These are phyloP conservation scores for Leptinotarsa defecta DNA, from an alignment of 1,140 invertebrate species.

Conservation along the genomic window DNA sequence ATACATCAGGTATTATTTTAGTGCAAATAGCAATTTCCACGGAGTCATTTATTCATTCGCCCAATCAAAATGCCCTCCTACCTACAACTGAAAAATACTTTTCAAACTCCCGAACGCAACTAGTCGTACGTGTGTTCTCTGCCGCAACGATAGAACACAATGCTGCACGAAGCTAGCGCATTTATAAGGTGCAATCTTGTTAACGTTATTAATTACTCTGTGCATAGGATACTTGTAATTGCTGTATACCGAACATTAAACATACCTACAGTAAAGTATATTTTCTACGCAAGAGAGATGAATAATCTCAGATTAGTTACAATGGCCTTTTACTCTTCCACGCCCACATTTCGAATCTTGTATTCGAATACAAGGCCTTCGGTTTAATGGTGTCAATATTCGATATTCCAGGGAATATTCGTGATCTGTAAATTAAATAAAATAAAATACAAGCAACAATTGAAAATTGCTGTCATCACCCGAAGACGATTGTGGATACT, in stretches of 20 bases:
- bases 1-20: too few species aligned
- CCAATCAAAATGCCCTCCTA: too few species aligned
- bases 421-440: too few species aligned
- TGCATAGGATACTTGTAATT: slow-evolving; percentile 26
- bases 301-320: slow-evolving; percentile 22
- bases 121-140: neutral
- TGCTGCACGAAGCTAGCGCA: slow-evolving; percentile 8
- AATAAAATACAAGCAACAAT: too few species aligned
- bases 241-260: slow-evolving; percentile 21
- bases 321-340: slow-evolving; percentile 10
- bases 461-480: too few species aligned
- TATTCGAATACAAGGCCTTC: neutral
- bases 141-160: slow-evolving; percentile 1
- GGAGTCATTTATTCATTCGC: too few species aligned
- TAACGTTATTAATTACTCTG: slow-evolving; percentile 25
- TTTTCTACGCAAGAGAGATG: slow-evolving; percentile 3
- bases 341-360: slow-evolving; percentile 16
- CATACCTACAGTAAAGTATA: slow-evolving; percentile 10
- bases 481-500: too few species aligned
- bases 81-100: neutral
- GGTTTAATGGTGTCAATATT: neutral
- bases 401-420: neutral
- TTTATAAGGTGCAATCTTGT: slow-evolving; percentile 23
- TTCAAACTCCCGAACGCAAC: neutral
- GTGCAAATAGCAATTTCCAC: too few species aligned